Base-by-base conservation (phyloP, 1,140 invertebrate species). In the Zaprionus africanus region DNA sequence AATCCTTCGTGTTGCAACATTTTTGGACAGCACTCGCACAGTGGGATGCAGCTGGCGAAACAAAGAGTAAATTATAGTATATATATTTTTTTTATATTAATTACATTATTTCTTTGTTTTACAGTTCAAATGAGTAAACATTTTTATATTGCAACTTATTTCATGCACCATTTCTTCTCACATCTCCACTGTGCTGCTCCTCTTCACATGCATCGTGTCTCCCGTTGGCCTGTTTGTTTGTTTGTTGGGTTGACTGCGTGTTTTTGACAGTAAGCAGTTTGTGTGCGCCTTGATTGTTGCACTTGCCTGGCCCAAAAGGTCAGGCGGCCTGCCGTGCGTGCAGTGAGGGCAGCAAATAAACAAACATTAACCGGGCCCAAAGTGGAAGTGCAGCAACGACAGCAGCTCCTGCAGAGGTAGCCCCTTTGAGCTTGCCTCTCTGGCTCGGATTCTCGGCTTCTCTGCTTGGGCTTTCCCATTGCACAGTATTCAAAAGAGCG, bases 271-370 rank as follows among this genome's bases (percentile, higher is more conserved):
- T 81, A 81, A 88, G 81, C 84, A 71, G 74, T 79, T 79, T 68
- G 79, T 81, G 83, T 88, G 83, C 70, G 85, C 78, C 84, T 78
- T 83, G 84, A 81, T 83, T 88, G 83, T 83, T 87, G 80, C 83
- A 88, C 84, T 88, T 78, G 84, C 69, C 57, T 51, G 70, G 79
- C 57, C 67, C n/a, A 46, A 86, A 70, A 82, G 82, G 83, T 84
- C 80, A 74, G 68, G 54, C 43, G 68, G 54, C 43, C 31, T 22
- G 65, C 64, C 43, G 57, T 69, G 59, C 65, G 70, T 71, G 76
- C 54, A 43, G 64, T 24, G 59, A 36, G 66, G 57, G 31, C 64
- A 56, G 17, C 66, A 72, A 72, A 72, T 72, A 66, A 72, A 65
- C 69, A 72, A 65, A 72, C 62, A 72, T 62, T 62, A 64, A 72